Evolutionary conservation across 2,797 vertebrate genomes (phyloP), one percentile per base, ranked within the genome.

Genomic region (Scolopax rusticola): DNA sequence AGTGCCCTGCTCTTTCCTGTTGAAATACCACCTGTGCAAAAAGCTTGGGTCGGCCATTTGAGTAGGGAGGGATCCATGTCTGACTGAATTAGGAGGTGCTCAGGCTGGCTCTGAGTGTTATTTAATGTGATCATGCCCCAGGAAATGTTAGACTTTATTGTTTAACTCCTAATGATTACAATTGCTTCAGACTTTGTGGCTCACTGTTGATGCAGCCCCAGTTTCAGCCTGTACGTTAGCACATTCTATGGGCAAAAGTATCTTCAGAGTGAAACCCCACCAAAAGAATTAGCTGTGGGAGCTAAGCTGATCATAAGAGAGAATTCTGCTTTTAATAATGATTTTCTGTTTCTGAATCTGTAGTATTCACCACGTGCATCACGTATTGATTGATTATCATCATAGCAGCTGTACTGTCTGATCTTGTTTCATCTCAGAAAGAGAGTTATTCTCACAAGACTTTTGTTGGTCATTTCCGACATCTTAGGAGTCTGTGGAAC

Each of bases 71-170:
- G 53, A 81, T 91, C 54, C 41, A 30, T 0, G 0, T 77, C 79
- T 94, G 95, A 90, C 80, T 88, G 79, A 86, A 93, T 93, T 91
- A 94, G 47, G 64, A 67, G 79, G 30, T 86, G 70, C 69, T 89
- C 40, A 76, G 89, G 15, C 82, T 94, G 87, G 13, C 51, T 91
- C 83, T 63, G 82, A 95, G 89, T 69, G 68, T 84, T 70, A 53
- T 70, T 96, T 96, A 93, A 93, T 94, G 82, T 18, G 54, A 93
- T 96, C 88, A 94, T 74, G 77, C 45, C 47, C 1, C 1, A 82
- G 87, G 87, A 96, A 91, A 88, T 33, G 23, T 36, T 82, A 67
- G 43, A 27, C 0, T 0, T 69, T 82, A 48, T 51, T 45, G 15
- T 79, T 86, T 40, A 23, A 75, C 68, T 94, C 57, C 68, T 87